Evolutionary conservation across 2,797 vertebrate genomes (phyloP).

Genomic region (Coregonus ussuriensis): DNA sequence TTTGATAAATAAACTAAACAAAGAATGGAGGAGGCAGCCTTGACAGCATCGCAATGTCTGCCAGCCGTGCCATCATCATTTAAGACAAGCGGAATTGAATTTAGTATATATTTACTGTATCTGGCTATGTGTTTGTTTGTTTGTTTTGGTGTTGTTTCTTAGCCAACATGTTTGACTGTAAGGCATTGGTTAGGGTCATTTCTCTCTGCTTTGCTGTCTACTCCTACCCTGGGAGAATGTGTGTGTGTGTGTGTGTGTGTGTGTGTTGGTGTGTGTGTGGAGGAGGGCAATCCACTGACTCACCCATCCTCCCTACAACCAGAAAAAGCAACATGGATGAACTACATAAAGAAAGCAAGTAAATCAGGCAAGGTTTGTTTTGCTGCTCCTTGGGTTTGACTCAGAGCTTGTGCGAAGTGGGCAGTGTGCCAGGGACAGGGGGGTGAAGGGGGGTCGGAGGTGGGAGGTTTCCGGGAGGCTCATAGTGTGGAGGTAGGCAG

Average conservation of each 20-base stretch:
- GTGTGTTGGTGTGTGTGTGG: constrained; percentile 62
- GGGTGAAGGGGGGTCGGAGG: constrained; percentile 33
- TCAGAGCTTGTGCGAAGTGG: constrained; percentile 65
- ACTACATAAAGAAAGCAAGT: constrained; percentile 69
- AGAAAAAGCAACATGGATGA: constrained; percentile 54
- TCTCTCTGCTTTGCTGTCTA: constrained; percentile 69
- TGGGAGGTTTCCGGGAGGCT: constrained; percentile 90
- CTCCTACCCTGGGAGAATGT: constrained; percentile 69
- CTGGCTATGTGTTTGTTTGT: constrained; percentile 70
- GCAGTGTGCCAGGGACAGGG: constrained; percentile 83
- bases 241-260: constrained; percentile 38
- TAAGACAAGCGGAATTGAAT: constrained; percentile 69
- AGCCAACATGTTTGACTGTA: constrained; percentile 77
- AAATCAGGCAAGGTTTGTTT: constrained; percentile 64
- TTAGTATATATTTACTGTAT: constrained; percentile 61
- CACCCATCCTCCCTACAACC: constrained; percentile 75
- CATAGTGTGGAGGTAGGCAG: constrained; percentile 83
- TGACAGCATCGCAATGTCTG: constrained; percentile 64
- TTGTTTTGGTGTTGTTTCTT: constrained; percentile 73
- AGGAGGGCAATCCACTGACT: constrained; percentile 77
- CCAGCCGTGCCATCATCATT: constrained; percentile 68
- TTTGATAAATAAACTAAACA: constrained; percentile 61
- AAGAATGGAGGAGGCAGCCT: constrained; percentile 52
- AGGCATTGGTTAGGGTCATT: constrained; percentile 76
- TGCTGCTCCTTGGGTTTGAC: constrained; percentile 77